Evolutionary conservation across 2,797 vertebrate species (phyloP), one percentile per base, ranked within the genome.

Genomic region (Lophius americanus): DNA sequence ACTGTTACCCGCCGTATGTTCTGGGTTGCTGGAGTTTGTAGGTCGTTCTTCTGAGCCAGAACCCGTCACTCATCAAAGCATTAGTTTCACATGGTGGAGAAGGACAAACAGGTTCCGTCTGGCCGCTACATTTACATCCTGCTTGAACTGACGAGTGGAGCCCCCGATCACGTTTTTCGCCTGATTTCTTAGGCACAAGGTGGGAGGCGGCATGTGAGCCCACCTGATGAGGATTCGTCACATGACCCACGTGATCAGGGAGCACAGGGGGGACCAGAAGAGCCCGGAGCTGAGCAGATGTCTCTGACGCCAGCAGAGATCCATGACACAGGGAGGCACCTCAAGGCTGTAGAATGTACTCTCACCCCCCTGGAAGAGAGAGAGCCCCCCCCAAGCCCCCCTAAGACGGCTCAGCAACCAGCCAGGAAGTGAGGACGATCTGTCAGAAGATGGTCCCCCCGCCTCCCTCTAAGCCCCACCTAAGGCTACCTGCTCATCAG

Each of bases 261-360:
- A 46, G 66, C 77, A 10, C 61, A 61, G 77, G 73, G 73, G 58
- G 70, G 79, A 76, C 64, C 33, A 73, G 76, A 64, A 73, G 80
- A 84, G 85, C 80, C 78, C 75, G 78, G 82, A 88, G 85, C 83
- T 13, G 77, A 79, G 68, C 87, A 87, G 85, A 85, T 85, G 87
- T 84, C 85, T 71, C 66, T 54, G 51, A 66, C 75, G 79, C 13
- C 69, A 88, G 69, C 81, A 76, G 57, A 58, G 70, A 76, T 74
- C 36, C 64, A 68, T 78, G 82, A 72, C 76, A 82, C 33, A 66
- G 76, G 74, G 71, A 76, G 51, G 66, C 70, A 68, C 81, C 87
- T 75, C 46, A 0, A 70, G 84, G 88, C 80, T 62, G 59, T 68
- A 65, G 82, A 89, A 88, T 76, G 80, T 73, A 89, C 89, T 85